Base-by-base conservation (phyloP, 2,888 invertebrate genomes). In the Plebejus argus region DNA sequence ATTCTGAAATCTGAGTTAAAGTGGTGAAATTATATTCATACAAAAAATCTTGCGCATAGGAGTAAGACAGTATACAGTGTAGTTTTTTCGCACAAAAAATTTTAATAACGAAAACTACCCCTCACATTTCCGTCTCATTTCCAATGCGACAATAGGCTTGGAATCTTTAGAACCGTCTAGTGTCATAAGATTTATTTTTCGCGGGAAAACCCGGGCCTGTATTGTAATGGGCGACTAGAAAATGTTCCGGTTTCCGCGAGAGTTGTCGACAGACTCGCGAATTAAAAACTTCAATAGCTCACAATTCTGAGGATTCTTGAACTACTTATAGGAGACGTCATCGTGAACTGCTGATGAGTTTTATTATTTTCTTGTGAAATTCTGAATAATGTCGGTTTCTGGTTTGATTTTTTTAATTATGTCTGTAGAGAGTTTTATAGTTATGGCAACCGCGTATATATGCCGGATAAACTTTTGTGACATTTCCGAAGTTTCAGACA, bases 231-330 rank as follows among this genome's bases (percentile, higher is more conserved):
- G 0, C n/a, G n/a, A 53, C 53, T 53, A 53, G 56, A 56, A n/a
- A n/a, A 56, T 56, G 56, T n/a, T n/a, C 56, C 56, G n/a, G n/a
- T 56, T 56, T n/a, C 4, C 39, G n/a, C 18, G 18, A 56, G 56
- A n/a, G 56, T 4, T 18, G 39, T 56, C 18, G 56, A 56, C 56
- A 56, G 56, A 56, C 56, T 56, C 56, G 18, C n/a, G 56, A 56
- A 56, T 61, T 61, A 61, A 61, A 61, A 61, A 61, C 23, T 61
- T 23, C 23, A 61, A 1, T 23, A 18, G 49, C 49, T 53, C 49
- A 53, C 53, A 18, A 53, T 53, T 61, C 61, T 61, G 61, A 61
- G 23, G 61, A 61, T 61, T 61, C 61, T 61, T 23, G 61, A 61
- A 61, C 61, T 61, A 23, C 61, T 23, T 61, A n/a, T n/a, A 61